Conservation (phyloP, 2,888 invertebrate genomes). For the Drosophila demipolita region DNA sequence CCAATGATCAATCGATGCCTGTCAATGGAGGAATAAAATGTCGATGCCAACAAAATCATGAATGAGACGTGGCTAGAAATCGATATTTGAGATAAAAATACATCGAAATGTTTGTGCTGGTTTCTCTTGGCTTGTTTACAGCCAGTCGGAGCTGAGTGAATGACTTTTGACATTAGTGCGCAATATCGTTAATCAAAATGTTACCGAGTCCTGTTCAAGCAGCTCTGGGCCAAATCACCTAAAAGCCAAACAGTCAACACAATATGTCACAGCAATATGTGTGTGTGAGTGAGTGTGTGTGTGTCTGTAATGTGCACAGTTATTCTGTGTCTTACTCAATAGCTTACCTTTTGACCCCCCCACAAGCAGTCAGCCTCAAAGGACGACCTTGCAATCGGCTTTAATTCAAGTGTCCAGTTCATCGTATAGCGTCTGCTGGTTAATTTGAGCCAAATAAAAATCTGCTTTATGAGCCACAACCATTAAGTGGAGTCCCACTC, state of each 20-base stretch:
- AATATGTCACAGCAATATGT: conserved; percentile 23
- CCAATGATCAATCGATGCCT: conserved; percentile 80
- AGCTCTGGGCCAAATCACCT: conserved; percentile 44
- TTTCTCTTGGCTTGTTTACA: conserved; percentile 24
- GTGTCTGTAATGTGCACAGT: conserved; percentile 5
- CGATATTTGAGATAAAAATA: conserved; percentile 22
- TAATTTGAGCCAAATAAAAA: conserved; percentile 75
- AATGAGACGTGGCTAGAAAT: conserved; percentile 57
- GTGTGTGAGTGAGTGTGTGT: not conserved
- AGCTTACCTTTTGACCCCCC: conserved; percentile 30
- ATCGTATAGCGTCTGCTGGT: conserved; percentile 49
- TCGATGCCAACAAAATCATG: conserved; percentile 62
- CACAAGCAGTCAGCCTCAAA: conserved; percentile 1
- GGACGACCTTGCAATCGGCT: conserved; percentile 30
- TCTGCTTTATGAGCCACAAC: conserved; percentile 67
- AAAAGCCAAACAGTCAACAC: conserved; percentile 47
- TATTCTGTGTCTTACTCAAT: conserved; percentile 9
- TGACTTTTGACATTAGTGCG: conserved; percentile 78
- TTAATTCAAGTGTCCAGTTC: conserved; percentile 23
- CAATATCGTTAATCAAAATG: conserved; percentile 81
- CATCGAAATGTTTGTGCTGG: conserved; percentile 1
- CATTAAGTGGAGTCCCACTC: conserved; percentile 22
- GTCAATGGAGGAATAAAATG: conserved; percentile 72
- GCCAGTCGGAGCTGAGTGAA: conserved; percentile 67
- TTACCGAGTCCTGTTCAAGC: conserved; percentile 38